Percentiles rank a stretch among this genome's conserved stretches.
phyloP scores from a whole-genome alignment of 2,888 invertebrate species.

The Polyploca ridens region DNA sequence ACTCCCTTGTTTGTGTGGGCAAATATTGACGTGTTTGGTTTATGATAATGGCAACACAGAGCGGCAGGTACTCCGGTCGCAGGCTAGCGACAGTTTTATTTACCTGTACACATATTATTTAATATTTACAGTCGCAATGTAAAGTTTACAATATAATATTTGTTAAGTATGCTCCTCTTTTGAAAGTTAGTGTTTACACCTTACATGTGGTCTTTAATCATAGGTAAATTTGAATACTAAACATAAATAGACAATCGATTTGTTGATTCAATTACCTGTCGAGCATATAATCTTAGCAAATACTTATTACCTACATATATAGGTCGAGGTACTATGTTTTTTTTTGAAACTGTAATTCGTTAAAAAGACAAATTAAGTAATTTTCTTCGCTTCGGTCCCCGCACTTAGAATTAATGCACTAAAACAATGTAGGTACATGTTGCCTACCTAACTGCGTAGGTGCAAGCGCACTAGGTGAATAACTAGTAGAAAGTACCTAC shows the following conservation, averaged over 20 bases:
- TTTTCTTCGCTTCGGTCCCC: too few relatives aligned
- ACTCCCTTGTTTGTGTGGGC: constrained; percentile 83
- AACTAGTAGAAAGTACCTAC: not conserved
- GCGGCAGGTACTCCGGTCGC: constrained; percentile 66
- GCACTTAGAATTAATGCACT: too few relatives aligned
- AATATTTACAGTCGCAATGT: constrained; percentile 81
- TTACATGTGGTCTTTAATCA: constrained; percentile 78
- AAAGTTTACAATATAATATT: constrained; percentile 83
- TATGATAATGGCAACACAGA: constrained; percentile 84
- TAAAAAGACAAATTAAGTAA: not conserved
- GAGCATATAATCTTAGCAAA: constrained; percentile 23
- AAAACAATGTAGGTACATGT: too few relatives aligned
- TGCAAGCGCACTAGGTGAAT: not conserved
- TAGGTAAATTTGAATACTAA: constrained; percentile 76
- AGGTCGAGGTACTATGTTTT: too few relatives aligned
- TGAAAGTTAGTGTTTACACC: constrained; percentile 77
- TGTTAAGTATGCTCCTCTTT: constrained; percentile 81
- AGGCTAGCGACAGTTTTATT: constrained; percentile 79
- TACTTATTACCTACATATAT: not conserved
- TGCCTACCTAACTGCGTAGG: too few relatives aligned
- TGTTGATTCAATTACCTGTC: constrained; percentile 45
- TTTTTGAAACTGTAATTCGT: too few relatives aligned
- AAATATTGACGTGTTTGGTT: constrained; percentile 85
- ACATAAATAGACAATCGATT: constrained; percentile 52
- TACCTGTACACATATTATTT: constrained; percentile 80